Conservation (phyloP, 2,797 vertebrate genomes). For the Aldrovandia affinis region DNA sequence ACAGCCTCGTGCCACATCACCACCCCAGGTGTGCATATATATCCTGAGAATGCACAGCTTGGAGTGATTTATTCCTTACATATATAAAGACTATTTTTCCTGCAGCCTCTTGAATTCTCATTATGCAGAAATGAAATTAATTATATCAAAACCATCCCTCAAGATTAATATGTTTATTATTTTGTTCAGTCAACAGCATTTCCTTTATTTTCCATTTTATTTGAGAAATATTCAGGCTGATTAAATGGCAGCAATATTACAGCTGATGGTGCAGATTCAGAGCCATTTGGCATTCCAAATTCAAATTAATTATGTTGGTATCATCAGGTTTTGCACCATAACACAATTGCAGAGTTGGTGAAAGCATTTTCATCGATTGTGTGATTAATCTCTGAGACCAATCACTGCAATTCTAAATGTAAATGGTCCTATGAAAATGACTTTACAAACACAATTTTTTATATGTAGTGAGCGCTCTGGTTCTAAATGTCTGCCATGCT, state of each 20-base stretch:
- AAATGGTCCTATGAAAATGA: background rate
- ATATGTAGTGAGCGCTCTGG: too few relatives aligned
- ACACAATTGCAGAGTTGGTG: background rate
- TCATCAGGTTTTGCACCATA: background rate
- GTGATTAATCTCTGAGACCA: background rate
- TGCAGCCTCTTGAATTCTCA: background rate
- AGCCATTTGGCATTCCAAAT: background rate
- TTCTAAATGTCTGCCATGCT: too few relatives aligned
- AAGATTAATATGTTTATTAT: conserved; percentile 5
- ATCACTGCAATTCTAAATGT: background rate
- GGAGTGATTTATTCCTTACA: too few relatives aligned
- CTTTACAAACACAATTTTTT: background rate
- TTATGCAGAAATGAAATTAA: background rate
- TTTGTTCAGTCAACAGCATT: background rate
- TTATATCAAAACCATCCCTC: conserved; percentile 1
- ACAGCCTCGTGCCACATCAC: too few relatives aligned
- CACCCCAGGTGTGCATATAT: too few relatives aligned
- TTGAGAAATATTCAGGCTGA: background rate
- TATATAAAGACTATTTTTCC: conserved; percentile 12
- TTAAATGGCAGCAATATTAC: background rate
- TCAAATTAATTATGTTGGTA: background rate
- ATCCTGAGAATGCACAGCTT: too few relatives aligned
- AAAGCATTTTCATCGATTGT: background rate
- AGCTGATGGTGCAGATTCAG: background rate
- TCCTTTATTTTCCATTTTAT: conserved; percentile 5